Base-by-base conservation (phyloP, 2,888 invertebrate genomes). In the Pelosia muscerda region DNA sequence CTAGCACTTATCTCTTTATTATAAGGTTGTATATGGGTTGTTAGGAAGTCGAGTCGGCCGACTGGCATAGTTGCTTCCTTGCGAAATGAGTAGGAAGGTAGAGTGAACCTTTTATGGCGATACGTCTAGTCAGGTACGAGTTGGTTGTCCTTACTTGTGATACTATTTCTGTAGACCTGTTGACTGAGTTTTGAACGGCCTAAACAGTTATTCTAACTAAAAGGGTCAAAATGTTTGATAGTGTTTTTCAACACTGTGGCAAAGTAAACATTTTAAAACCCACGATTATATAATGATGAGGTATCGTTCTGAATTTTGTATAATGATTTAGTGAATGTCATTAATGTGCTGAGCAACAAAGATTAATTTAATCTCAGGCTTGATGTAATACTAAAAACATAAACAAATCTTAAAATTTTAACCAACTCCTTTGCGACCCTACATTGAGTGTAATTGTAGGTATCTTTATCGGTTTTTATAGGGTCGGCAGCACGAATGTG, bases 41-140 rank as follows among this genome's bases (percentile, higher is more conserved):
- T 70, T 71, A 68, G 80, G 77, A 79, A 81, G 69, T 71, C 0
- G 13, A 49, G 57, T 60, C 72, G 77, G 70, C 75, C 83, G 78
- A 84, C 66, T 86, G 81, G 81, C 85, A 87, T 76, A 83, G 85
- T 86, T 86, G 77, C 77, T 83, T 84, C 82, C 81, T 87, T 86
- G 86, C 86, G 84, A 88, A 90, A 89, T 84, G 77, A 72, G 68
- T 82, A 86, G 86, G 87, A 89, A 89, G 84, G 66, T 79, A 68
- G 74, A 79, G 77, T 73, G 64, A 68, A 67, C 81, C 81, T 81
- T 86, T 81, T 88, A 87, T 81, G 87, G 88, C 78, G 83, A 79
- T 84, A 82, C 79, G 66, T 71, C 80, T 81, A 81, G 63, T 72
- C 68, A 78, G 74, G 84, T 81, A 80, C 84, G 84, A 81, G 69